Percentiles rank a stretch among this genome's conserved stretches.
These are phyloP conservation scores for Ephydatia muelleri DNA, from an alignment of 37 sponge, comb jelly and placozoan species.

Conservation along the genomic window DNA sequence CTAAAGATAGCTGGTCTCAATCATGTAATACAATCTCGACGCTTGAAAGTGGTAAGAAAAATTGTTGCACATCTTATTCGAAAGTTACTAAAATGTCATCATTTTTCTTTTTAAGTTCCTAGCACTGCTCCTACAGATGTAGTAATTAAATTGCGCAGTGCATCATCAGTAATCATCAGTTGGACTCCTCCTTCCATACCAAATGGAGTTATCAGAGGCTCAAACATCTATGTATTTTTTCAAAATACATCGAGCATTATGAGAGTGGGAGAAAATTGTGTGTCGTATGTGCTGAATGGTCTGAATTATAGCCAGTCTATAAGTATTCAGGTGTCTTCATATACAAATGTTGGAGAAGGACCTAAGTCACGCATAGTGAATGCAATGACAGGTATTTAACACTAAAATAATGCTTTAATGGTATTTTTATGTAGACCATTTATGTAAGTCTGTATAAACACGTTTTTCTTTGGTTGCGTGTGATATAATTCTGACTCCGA, in stretches of 20 bases:
- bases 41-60: not conserved
- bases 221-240: not conserved
- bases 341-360: too few species aligned
- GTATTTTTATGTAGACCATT: too few species aligned
- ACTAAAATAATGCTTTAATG: too few species aligned
- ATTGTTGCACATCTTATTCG: not conserved
- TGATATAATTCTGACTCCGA: too few species aligned
- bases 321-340: too few species aligned
- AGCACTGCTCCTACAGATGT: slow-evolving; percentile 1
- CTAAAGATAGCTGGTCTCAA: not conserved
- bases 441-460: too few species aligned
- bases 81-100: not conserved
- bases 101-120: not conserved
- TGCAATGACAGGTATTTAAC: too few species aligned
- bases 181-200: slow-evolving; percentile 4
- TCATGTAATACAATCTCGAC: not conserved
- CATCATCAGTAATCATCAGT: not conserved
- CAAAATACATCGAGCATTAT: too few species aligned
- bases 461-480: too few species aligned
- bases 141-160: not conserved
- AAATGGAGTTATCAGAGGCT: not conserved
- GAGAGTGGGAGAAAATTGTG: not conserved
- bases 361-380: too few species aligned
- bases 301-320: too few species aligned
- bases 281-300: too few species aligned